Conservation (phyloP, 2,888 invertebrate genomes). For the Cosmorhoe ocellata region DNA sequence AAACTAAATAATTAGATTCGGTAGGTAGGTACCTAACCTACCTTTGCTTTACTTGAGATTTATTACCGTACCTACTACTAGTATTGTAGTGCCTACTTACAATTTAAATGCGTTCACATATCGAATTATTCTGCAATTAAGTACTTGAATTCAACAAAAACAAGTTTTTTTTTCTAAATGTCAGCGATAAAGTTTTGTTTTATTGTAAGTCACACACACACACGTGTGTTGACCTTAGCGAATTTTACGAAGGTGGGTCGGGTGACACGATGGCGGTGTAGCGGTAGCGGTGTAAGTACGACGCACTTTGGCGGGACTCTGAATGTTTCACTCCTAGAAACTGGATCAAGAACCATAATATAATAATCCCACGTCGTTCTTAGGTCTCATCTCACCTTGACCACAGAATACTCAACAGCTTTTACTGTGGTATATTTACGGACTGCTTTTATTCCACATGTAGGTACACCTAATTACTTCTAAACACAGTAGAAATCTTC, state of each 20-base stretch:
- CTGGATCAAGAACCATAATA: background rate
- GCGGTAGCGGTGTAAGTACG: background rate
- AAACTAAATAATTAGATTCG: too few species aligned
- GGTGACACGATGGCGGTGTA: too few species aligned
- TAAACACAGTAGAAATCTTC: too few species aligned
- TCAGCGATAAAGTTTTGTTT: background rate
- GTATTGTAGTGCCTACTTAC: too few species aligned
- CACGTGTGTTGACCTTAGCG: slow-evolving; percentile 11
- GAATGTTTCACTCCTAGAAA: background rate
- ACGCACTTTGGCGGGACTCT: background rate
- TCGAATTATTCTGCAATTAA: too few species aligned
- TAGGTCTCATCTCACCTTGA: slow-evolving; percentile 26
- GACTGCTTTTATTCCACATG: slow-evolving; percentile 1
- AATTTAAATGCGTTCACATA: too few species aligned
- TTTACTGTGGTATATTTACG: slow-evolving; percentile 33
- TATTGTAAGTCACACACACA: slow-evolving; percentile 1
- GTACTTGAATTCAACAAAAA: too few species aligned
- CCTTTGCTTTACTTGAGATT: too few species aligned
- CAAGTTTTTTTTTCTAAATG: background rate
- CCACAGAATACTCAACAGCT: too few species aligned
- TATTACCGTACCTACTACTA: too few species aligned
- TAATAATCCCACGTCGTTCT: slow-evolving; percentile 3
- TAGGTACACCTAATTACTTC: background rate
- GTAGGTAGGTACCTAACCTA: too few species aligned
- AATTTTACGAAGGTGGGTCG: background rate